Evolutionary conservation across 1,140 invertebrate genomes (phyloP), one percentile per base, ranked within the genome.

Genomic region (Neomicropteryx cornuta): DNA sequence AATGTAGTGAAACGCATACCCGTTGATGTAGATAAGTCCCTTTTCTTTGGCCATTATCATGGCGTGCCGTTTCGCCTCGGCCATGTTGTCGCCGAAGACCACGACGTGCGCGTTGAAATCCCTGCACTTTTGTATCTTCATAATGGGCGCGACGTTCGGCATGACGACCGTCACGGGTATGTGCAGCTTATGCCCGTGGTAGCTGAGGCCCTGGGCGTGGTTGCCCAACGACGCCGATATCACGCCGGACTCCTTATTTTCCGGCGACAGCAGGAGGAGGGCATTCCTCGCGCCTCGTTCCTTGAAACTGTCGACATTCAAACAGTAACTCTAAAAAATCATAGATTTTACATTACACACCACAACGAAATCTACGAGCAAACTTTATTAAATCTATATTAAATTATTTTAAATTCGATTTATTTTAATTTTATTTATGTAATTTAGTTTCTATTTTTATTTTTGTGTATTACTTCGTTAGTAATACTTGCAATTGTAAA

Each of bases 171-270:
- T 93, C 0, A 91, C 82, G 0, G 86, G 81, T 30, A 96, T 83
- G 4, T 74, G 71, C 0, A 96, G 66, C 39, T 76, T 69, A 44
- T 78, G 68, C 1, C 89, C 92, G 55, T 96, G 92, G 56, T 92
- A 96, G 40, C 79, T 79, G 5, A 97, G 62, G 0, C 83, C 92
- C 47, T 71, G 59, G 0, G 92, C 91, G 61, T 96, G 92, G 58
- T 96, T 96, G 0, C 92, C 91, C 22, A 93, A 70, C 8, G 87
- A 92, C 1, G 92, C 91, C 4, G 91, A 88, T 40, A 96, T 88
- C 0, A 96, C 88, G 18, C 92, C 92, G 11, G 57, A 66, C 18
- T 61, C 59, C 52, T 80, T 81, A 45, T 89, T 74, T 17, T 84
- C 77, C 30, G 77, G 61, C 1, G 73, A 58, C n/a, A 96, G 56